Evolutionary conservation across 2,888 invertebrate species (phyloP).

Genomic region (Blastobasis lacticolella): DNA sequence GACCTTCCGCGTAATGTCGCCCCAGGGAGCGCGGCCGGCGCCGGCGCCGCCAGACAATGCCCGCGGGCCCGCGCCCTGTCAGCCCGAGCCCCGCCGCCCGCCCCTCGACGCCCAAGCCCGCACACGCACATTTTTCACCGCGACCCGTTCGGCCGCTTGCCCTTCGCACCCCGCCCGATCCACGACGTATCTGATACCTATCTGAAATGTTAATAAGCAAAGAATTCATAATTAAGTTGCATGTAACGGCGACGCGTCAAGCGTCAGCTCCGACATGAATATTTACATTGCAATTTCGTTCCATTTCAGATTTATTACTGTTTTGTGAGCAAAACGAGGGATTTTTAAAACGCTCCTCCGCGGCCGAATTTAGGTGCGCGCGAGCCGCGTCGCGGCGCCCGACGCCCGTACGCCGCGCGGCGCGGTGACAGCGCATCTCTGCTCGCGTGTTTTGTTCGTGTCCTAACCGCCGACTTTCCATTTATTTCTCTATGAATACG

Average conservation of each 20-base stretch:
- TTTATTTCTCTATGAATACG: conserved; percentile 76
- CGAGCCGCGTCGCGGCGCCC: conserved; percentile 18
- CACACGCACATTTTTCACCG: conserved; percentile 45
- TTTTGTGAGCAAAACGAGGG: conserved; percentile 42
- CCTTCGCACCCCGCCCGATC: conserved; percentile 24
- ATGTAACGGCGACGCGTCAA: conserved; percentile 34
- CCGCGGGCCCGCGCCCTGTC: conserved; percentile 33
- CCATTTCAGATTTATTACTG: conserved; percentile 60
- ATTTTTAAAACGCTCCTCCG: conserved; percentile 59
- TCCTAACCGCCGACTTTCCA: conserved; percentile 73
- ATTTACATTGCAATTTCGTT: conserved; percentile 65
- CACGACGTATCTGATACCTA: conserved; percentile 34
- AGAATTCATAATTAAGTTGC: conserved; percentile 55
- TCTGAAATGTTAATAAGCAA: conserved; percentile 56
- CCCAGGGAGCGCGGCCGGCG: conserved; percentile 51
- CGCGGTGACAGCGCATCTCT: conserved; percentile 63
- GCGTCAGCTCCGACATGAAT: conserved; percentile 53
- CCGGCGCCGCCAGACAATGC: conserved; percentile 40
- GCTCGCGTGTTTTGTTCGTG: conserved; percentile 63
- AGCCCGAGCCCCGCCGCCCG: conserved; percentile 54
- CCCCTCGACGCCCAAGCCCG: conserved; percentile 39
- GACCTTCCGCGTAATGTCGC: conserved; percentile 65
- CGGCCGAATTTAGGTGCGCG: conserved; percentile 50
- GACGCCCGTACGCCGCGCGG: conserved; percentile 14
- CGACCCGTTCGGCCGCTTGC: conserved; percentile 27